These are phyloP conservation scores for Leucophenga montana DNA, from an alignment of 2,888 invertebrate genomes.

Conservation along the genomic window DNA sequence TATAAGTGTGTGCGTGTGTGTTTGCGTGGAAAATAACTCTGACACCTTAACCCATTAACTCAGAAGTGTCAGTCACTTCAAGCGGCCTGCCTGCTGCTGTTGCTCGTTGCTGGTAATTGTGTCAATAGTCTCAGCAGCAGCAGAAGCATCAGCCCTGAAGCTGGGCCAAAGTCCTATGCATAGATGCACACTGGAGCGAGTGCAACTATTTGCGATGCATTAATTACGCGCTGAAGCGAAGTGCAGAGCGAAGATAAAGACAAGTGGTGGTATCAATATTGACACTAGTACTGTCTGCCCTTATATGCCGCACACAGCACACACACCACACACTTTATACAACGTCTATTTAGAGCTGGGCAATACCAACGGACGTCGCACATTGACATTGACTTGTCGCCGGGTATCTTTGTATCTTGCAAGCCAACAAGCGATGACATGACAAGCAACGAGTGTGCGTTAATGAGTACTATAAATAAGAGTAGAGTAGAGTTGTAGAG, in stretches of 20 bases:
- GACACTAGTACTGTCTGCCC: constrained; percentile 47
- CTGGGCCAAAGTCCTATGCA: constrained; percentile 30
- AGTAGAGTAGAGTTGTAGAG: constrained; percentile 33
- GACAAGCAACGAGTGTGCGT: constrained; percentile 32
- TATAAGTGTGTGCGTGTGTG: background rate
- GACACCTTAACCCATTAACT: constrained; percentile 25
- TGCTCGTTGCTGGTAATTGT: background rate
- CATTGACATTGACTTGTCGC: background rate
- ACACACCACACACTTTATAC: background rate
- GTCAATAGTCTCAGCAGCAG: constrained; percentile 26
- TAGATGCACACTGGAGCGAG: constrained; percentile 34
- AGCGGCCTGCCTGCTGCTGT: too few species aligned
- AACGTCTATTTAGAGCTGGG: background rate
- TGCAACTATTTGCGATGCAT: constrained; percentile 33
- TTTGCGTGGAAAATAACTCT: constrained; percentile 11
- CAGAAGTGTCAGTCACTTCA: constrained; percentile 17
- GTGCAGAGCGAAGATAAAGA: constrained; percentile 12
- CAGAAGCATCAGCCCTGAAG: constrained; percentile 33
- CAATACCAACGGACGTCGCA: background rate
- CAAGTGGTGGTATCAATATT: constrained; percentile 43
- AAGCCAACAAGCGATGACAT: constrained; percentile 42
- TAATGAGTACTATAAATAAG: constrained; percentile 61
- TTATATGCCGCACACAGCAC: constrained; percentile 1
- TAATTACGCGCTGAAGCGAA: constrained; percentile 23
- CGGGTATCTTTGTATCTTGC: background rate